Percentiles rank a stretch among this genome's conserved stretches.
Evolutionary conservation across 2,113 vertebrate species (phyloP).

Genomic region (Prionailurus bengalensis): DNA sequence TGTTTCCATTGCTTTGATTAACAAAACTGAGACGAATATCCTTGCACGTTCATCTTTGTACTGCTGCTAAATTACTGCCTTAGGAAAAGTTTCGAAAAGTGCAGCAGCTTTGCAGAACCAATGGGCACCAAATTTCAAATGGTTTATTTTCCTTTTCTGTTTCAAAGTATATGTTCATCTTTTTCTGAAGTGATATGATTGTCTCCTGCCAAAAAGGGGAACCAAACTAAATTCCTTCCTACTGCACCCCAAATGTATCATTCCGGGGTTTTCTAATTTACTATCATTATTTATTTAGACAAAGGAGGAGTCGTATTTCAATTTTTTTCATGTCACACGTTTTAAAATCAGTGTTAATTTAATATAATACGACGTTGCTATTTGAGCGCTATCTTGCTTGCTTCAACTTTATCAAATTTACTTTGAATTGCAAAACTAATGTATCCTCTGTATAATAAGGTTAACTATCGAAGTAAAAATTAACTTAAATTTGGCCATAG

Average conservation of each 20-base stretch:
- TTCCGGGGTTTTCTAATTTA: not conserved
- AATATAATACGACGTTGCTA: not conserved
- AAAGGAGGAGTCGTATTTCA: not conserved
- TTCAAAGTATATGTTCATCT: slow-evolving; percentile 55
- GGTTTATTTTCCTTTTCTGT: slow-evolving; percentile 66
- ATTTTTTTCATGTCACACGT: not conserved
- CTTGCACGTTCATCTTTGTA: slow-evolving; percentile 42
- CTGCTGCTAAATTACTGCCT: slow-evolving; percentile 42
- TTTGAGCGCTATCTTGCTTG: not conserved
- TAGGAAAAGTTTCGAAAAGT: slow-evolving; percentile 63
- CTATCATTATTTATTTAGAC: not conserved
- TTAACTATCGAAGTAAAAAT: not conserved
- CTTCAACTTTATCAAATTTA: slow-evolving; percentile 18
- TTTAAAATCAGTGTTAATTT: slow-evolving; percentile 4
- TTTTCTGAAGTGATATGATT: slow-evolving; percentile 15
- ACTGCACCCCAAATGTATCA: not conserved
- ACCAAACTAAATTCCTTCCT: not conserved
- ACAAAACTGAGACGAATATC: slow-evolving; percentile 65
- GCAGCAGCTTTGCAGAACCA: slow-evolving; percentile 15
- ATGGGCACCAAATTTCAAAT: slow-evolving; percentile 39
- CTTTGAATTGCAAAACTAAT: not conserved
- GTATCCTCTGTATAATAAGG: not conserved
- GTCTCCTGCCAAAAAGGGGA: not conserved
- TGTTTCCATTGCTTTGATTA: slow-evolving; percentile 72
- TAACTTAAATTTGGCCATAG: not conserved